Conservation (phyloP, 2,113 vertebrate genomes). For the Sinocyclocheilus maitianheensis region DNA sequence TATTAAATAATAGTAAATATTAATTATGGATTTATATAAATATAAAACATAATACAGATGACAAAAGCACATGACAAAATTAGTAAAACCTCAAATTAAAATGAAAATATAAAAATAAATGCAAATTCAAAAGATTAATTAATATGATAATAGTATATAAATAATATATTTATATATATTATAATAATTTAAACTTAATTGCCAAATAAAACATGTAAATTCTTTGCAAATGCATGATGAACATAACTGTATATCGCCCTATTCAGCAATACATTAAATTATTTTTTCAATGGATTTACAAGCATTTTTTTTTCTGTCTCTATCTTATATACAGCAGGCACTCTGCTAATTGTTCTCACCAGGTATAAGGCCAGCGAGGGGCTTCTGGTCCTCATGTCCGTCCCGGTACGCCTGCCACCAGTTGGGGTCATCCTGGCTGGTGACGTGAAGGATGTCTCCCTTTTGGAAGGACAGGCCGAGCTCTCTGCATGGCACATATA, state of each 20-base stretch:
- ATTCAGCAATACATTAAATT: background rate
- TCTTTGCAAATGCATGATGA: no score
- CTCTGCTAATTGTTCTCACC: slow-evolving; percentile 62
- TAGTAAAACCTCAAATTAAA: no score
- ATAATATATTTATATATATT: background rate
- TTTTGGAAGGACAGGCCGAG: slow-evolving; percentile 93
- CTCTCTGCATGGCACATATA: slow-evolving; percentile 92
- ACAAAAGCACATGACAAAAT: no score
- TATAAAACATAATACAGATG: no score
- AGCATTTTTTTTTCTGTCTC: background rate
- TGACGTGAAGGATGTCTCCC: slow-evolving; percentile 94
- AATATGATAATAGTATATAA: background rate
- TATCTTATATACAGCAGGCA: no score
- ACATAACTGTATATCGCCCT: background rate
- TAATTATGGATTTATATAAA: no score
- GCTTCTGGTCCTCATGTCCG: slow-evolving; percentile 93
- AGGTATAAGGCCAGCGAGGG: slow-evolving; percentile 92
- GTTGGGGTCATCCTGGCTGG: slow-evolving; percentile 95
- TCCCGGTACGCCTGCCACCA: slow-evolving; percentile 99
- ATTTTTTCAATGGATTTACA: background rate
- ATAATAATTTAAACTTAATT: background rate
- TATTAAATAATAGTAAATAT: no score
- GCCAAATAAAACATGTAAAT: no score
- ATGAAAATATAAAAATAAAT: no score
- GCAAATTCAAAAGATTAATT: background rate